Base-by-base conservation (phyloP, 2,888 invertebrate genomes). In the Meteorus colon region DNA sequence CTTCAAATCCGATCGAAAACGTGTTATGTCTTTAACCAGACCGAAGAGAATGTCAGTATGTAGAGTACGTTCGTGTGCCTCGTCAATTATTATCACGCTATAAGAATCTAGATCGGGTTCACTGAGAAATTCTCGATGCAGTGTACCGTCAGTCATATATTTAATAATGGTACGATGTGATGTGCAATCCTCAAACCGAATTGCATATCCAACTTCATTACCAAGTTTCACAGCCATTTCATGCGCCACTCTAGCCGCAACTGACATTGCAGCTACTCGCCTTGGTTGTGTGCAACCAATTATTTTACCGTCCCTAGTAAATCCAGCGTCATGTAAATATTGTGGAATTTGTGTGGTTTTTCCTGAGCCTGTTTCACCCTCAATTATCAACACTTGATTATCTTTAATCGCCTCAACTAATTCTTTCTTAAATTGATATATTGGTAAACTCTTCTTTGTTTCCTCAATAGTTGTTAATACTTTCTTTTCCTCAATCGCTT, bases 271-370 rank as follows among this genome's bases (percentile, higher is more conserved):
- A 29, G 99, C 99, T 1, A 99, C 99, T 89, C 99, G 92, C 80
- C 99, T 92, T 0, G 99, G 99, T 48, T 98, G 98, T 0, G 99
- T 99, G 87, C 99, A 99, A 0, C 98, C 99, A 85, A 99, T 96
- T 90, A 95, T 95, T 91, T 96, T 97, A 51, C 93, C 94, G 86
- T 95, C 94, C 70, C 93, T 91, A 1, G 96, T 95, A 85, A 95
- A 97, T 2, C 97, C 99, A 66, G 98, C 96, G 87, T 99, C 98
- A 88, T 98, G 94, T 12, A 99, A 92, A 90, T 99, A 99, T 90
- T 99, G 99, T 0, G 99, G 99, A 82, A 99, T 97, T 91, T 99
- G 99, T 10, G 99, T 99, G 0, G 99, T 99, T 92, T 99, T 99
- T 4, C 99, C 99, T 14, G 98, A 98, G 0, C 99, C 99, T 6